Evolutionary conservation across 2,888 invertebrate genomes (phyloP).

Genomic region (Microplitis deprimator): DNA sequence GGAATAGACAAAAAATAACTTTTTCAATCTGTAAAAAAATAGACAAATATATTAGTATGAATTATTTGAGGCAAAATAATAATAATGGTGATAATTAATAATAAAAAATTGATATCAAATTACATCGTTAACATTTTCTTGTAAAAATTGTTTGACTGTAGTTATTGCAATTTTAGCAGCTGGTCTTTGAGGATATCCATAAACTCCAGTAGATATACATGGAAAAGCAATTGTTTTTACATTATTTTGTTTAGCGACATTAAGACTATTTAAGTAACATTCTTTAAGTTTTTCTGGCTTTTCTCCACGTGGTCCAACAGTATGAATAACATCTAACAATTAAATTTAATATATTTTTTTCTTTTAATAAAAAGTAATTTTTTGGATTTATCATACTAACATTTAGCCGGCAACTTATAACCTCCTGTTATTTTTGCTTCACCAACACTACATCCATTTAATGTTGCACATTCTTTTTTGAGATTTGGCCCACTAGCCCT

Average conservation of each 20-base stretch:
- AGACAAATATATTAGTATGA: conserved; percentile 30
- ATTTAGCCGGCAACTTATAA: conserved; percentile 86
- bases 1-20: conserved; percentile 86
- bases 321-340: conserved; percentile 85
- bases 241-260: conserved; percentile 74
- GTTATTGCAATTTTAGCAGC: conserved; percentile 84
- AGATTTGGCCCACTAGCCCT: conserved; percentile 81
- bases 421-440: conserved; percentile 88
- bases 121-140: conserved; percentile 72
- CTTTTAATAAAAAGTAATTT: background rate
- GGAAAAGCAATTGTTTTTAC: conserved; percentile 85
- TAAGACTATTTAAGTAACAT: conserved; percentile 82
- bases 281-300: conserved; percentile 76
- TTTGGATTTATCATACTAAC: conserved; percentile 73
- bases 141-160: conserved; percentile 78
- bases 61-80: background rate
- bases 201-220: conserved; percentile 93
- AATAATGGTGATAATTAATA: background rate
- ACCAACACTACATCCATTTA: conserved; percentile 86
- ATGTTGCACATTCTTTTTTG: conserved; percentile 79
- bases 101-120: conserved; percentile 48
- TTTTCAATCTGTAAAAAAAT: conserved; percentile 76
- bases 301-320: conserved; percentile 88
- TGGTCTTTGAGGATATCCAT: conserved; percentile 85
- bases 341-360: conserved; percentile 11